Conservation (phyloP, 2,113 vertebrate species). For the Anser cygnoides region DNA sequence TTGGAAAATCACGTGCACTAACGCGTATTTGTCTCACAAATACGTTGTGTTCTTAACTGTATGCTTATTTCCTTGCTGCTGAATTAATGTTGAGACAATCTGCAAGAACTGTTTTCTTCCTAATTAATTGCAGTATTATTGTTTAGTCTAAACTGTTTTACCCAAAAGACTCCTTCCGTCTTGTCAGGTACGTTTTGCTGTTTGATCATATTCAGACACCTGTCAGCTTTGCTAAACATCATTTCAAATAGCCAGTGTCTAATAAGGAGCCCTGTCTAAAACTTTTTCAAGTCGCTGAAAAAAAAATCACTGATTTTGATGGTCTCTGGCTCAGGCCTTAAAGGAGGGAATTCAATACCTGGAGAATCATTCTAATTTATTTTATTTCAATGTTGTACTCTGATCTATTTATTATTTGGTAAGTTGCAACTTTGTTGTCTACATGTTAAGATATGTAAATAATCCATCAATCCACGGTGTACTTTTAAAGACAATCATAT, state of each 20-base stretch:
- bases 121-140: slow-evolving; percentile 60
- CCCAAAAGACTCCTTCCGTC: neutral
- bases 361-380: slow-evolving; percentile 63
- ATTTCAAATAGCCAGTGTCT: neutral
- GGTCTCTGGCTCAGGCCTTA: neutral
- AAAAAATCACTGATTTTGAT: neutral
- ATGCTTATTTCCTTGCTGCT: slow-evolving; percentile 64
- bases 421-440: slow-evolving; percentile 36
- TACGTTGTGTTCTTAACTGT: slow-evolving; percentile 29
- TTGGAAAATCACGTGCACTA: slow-evolving; percentile 37
- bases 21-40: slow-evolving; percentile 32
- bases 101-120: slow-evolving; percentile 59
- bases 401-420: slow-evolving; percentile 67
- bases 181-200: neutral
- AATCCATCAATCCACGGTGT: neutral
- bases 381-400: slow-evolving; percentile 37
- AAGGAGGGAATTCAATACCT: neutral
- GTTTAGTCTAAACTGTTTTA: neutral
- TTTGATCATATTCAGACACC: neutral
- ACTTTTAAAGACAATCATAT: slow-evolving; percentile 46
- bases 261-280: neutral
- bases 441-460: slow-evolving; percentile 51
- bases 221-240: neutral
- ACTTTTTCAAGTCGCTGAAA: neutral
- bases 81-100: slow-evolving; percentile 73